Base-by-base conservation (phyloP, 2,113 vertebrate genomes). In the Vulpes lagopus region DNA sequence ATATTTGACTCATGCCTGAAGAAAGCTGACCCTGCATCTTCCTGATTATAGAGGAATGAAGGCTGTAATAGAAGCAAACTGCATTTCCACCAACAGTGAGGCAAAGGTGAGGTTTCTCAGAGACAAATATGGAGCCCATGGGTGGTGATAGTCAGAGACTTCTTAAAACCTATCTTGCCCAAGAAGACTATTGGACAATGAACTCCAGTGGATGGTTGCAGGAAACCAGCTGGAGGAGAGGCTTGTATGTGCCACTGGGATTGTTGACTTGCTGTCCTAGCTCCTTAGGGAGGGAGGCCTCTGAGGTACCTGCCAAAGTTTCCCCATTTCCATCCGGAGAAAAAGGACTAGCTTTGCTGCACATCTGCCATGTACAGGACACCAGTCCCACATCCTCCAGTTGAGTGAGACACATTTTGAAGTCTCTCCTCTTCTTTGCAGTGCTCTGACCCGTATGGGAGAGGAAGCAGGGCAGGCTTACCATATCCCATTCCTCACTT, bases 281-380 rank as follows among this genome's bases (percentile, higher is more conserved):
- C 4, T 23, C 43, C n/a, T 25, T 5, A n/a, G 3, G 43, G 20
- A n/a, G 43, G 25, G 7, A 43, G 0, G 2, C 60, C 51, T 81
- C 38, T 30, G 43, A 69, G 3, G 17, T 51, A 25, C 30, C 60
- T 83, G 43, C 43, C 82, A 10, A 81, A 71, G 8, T 73, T 20
- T 78, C 11, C 38, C 35, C 69, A n/a, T 74, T 76, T 43, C 35
- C 23, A 19, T 85, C 51, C 14, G 4, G 60, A 76, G 11, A 60
- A 71, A 74, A 86, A 53, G 11, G 84, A 43, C 78, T 92, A 17
- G 5, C 35, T 94, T 76, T 51, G 49, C 20, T 51, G 49, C 20
- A 83, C 12, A 32, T 59, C 5, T 16, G 19, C n/a, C 11, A 4
- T 8, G 8, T 8, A 3, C 2, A 1, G 20, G 69, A 2, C n/a